Percentiles rank a stretch among this genome's conserved stretches.
Evolutionary conservation across 2,888 invertebrate genomes (phyloP).

Genomic region (Odontocolon sp.): DNA sequence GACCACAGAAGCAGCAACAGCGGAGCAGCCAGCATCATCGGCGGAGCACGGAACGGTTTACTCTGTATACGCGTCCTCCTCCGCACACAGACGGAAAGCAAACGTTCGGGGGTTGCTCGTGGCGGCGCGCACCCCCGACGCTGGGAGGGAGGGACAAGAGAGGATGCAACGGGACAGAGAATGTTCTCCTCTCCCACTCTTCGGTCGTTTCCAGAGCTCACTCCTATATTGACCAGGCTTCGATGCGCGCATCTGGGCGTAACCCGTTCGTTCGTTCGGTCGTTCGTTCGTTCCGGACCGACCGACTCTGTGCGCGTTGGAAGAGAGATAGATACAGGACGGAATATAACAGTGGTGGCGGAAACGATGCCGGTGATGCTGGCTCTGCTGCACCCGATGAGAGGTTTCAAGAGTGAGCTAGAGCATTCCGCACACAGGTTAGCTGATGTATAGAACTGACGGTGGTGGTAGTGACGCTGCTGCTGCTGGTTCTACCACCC

Average conservation of each 20-base stretch:
- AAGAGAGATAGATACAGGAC: constrained; percentile 60
- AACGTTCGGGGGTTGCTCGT: constrained; percentile 40
- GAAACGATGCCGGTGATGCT: constrained; percentile 52
- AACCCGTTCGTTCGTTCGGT: constrained; percentile 77
- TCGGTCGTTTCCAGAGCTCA: constrained; percentile 36
- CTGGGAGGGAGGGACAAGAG: constrained; percentile 57
- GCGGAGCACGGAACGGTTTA: constrained; percentile 40
- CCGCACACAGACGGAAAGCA: constrained; percentile 56
- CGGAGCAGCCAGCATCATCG: constrained; percentile 38
- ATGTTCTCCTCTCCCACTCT: constrained; percentile 30
- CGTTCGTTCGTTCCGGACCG: constrained; percentile 62
- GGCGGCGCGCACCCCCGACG: constrained; percentile 32
- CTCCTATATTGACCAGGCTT: constrained; percentile 79
- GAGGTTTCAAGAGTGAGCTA: constrained; percentile 54
- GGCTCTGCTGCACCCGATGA: constrained; percentile 47
- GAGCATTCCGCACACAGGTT: constrained; percentile 49
- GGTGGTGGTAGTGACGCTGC: constrained; percentile 7
- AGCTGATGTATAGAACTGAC: constrained; percentile 39
- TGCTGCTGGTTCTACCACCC: constrained; percentile 20
- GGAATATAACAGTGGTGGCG: constrained; percentile 44
- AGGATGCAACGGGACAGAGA: constrained; percentile 53
- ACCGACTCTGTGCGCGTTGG: constrained; percentile 57
- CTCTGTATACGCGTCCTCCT: neutral
- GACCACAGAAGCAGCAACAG: constrained; percentile 31
- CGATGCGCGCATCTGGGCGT: constrained; percentile 81